Evolutionary conservation across 1,140 invertebrate genomes (phyloP).

Genomic region (Gryllus bimaculatus): DNA sequence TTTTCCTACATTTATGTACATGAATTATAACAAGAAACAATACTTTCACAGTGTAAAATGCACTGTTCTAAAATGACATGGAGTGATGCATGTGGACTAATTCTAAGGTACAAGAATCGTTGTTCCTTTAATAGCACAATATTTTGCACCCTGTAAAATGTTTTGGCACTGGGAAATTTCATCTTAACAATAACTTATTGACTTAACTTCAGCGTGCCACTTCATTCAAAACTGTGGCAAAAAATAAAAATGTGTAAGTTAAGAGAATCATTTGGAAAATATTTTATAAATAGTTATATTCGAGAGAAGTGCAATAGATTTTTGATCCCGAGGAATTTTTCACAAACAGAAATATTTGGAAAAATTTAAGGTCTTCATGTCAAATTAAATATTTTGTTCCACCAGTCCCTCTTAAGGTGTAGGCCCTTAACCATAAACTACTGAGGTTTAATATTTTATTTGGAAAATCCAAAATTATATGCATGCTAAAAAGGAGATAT

Average conservation of each 20-base stretch:
- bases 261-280: neutral
- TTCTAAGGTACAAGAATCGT: conserved; percentile 4
- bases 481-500: no score
- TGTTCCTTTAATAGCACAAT: conserved; percentile 5
- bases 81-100: conserved; percentile 1
- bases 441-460: no score
- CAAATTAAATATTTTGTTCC: no score
- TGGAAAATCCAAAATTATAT: no score
- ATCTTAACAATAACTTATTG: neutral
- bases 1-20: neutral
- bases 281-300: neutral
- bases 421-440: no score
- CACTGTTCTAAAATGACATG: conserved; percentile 1
- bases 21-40: neutral
- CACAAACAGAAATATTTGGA: no score
- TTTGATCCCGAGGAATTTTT: no score
- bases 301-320: no score
- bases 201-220: neutral
- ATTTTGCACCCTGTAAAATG: neutral
- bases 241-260: neutral
- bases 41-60: neutral
- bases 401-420: no score
- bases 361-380: no score
- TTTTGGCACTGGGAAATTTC: conserved; percentile 1
- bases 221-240: no score